phyloP scores from a whole-genome alignment of 2,888 invertebrate species.

The Metellina segmentata region DNA sequence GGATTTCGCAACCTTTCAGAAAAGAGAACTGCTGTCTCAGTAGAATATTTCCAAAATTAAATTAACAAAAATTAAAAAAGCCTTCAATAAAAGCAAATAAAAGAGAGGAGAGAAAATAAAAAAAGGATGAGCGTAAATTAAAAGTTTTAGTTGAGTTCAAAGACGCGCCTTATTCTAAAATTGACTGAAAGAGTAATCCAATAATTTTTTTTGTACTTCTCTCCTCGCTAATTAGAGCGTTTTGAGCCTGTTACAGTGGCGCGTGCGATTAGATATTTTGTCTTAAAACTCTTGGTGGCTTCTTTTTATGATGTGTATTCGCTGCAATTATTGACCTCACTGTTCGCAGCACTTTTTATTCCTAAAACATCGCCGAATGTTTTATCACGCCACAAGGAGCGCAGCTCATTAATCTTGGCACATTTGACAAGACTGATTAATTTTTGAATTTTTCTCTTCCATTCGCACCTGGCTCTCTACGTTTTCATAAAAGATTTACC shows the following conservation, averaged over 20 bases:
- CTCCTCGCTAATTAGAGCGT: slow-evolving; percentile 34
- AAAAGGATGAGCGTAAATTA: neutral
- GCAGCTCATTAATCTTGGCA: slow-evolving; percentile 54
- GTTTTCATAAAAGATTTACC: neutral
- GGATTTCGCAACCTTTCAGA: neutral
- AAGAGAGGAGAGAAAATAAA: neutral
- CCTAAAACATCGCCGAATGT: neutral
- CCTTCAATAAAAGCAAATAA: neutral
- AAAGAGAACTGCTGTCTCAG: neutral
- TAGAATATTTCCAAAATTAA: neutral
- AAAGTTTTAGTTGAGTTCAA: neutral
- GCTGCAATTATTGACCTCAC: neutral
- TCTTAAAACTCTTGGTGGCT: neutral
- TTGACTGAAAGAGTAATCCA: slow-evolving; percentile 46
- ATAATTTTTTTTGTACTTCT: slow-evolving; percentile 35
- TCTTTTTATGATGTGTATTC: neutral
- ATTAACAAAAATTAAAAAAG: neutral
- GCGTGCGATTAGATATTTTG: slow-evolving; percentile 33
- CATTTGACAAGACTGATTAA: slow-evolving; percentile 60
- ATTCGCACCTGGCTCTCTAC: neutral
- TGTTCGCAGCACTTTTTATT: neutral
- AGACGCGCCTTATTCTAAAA: slow-evolving; percentile 18
- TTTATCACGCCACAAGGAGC: slow-evolving; percentile 2
- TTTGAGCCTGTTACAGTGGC: slow-evolving; percentile 38
- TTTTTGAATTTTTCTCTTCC: neutral